A percentile compares a stretch with the other conserved stretches of the same genome.
phyloP scores from a whole-genome alignment of 2,113 vertebrate genomes.

The Vidua macroura region DNA sequence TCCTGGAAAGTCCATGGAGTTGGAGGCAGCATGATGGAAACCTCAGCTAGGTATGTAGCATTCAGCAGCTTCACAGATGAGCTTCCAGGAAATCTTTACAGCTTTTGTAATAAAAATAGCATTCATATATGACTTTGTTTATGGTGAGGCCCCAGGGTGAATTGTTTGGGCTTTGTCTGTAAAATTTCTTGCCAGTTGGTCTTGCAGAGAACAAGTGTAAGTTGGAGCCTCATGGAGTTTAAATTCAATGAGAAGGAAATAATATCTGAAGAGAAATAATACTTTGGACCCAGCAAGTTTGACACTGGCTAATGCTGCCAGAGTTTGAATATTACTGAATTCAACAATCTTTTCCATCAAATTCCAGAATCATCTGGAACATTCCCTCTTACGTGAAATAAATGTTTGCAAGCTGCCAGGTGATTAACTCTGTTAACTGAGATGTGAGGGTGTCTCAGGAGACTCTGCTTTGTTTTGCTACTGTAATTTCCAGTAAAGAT shows the following conservation, averaged over 20 bases:
- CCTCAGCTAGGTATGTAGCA: neutral
- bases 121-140: slow-evolving; percentile 42
- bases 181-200: slow-evolving; percentile 14
- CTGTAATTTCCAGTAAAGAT: slow-evolving; percentile 71
- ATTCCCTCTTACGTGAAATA: neutral
- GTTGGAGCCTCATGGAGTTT: neutral
- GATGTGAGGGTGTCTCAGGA: slow-evolving; percentile 40
- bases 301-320: slow-evolving; percentile 35
- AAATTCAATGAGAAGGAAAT: neutral
- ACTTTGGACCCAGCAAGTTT: slow-evolving; percentile 13
- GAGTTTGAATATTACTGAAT: slow-evolving; percentile 21
- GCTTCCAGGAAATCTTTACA: slow-evolving; percentile 53
- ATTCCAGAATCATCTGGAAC: slow-evolving; percentile 54
- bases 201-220: slow-evolving; percentile 20
- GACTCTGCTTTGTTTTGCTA: slow-evolving; percentile 64
- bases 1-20: neutral
- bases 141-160: slow-evolving; percentile 18
- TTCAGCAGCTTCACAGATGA: slow-evolving; percentile 22
- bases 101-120: slow-evolving; percentile 50
- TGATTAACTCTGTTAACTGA: slow-evolving; percentile 58
- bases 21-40: slow-evolving; percentile 20
- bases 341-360: slow-evolving; percentile 51
- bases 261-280: slow-evolving; percentile 41
- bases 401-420: slow-evolving; percentile 42
- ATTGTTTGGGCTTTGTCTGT: slow-evolving; percentile 39